phyloP scores from a whole-genome alignment of 2,113 vertebrate genomes.

The Chiloscyllium plagiosum region DNA sequence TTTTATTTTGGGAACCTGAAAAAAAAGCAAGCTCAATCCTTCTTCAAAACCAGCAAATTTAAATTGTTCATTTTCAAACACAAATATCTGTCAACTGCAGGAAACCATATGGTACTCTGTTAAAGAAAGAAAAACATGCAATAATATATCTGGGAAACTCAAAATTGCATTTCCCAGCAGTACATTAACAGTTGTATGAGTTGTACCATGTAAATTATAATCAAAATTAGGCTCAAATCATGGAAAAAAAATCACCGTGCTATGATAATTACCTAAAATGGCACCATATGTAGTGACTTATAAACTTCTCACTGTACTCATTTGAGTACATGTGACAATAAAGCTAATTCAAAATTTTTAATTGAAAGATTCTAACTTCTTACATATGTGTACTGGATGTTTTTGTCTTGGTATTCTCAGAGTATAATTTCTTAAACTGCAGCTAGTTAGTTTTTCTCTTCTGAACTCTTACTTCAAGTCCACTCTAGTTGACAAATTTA shows the following conservation, averaged over 20 bases:
- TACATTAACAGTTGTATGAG: too few species aligned
- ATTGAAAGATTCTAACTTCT: too few species aligned
- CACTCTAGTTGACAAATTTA: not conserved
- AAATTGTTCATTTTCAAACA: not conserved
- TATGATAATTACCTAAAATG: not conserved
- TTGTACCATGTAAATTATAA: not conserved
- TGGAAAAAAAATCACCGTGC: not conserved
- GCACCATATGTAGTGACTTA: too few species aligned
- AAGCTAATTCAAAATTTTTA: too few species aligned
- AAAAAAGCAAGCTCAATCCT: not conserved
- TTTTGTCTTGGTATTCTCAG: not conserved
- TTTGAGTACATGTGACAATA: too few species aligned
- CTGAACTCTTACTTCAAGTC: not conserved
- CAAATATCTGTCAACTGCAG: not conserved
- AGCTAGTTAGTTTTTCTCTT: not conserved
- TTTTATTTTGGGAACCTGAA: not conserved
- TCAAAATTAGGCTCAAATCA: not conserved
- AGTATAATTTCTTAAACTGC: not conserved
- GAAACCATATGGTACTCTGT: not conserved
- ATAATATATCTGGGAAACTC: not conserved
- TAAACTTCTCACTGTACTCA: too few species aligned
- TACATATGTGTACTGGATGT: not conserved
- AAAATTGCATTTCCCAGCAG: not conserved
- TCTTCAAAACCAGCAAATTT: not conserved
- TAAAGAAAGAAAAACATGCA: not conserved